Evolutionary conservation across 2,113 vertebrate species (phyloP), one percentile per base, ranked within the genome.

Genomic region (Datnioides undecimradiatus): DNA sequence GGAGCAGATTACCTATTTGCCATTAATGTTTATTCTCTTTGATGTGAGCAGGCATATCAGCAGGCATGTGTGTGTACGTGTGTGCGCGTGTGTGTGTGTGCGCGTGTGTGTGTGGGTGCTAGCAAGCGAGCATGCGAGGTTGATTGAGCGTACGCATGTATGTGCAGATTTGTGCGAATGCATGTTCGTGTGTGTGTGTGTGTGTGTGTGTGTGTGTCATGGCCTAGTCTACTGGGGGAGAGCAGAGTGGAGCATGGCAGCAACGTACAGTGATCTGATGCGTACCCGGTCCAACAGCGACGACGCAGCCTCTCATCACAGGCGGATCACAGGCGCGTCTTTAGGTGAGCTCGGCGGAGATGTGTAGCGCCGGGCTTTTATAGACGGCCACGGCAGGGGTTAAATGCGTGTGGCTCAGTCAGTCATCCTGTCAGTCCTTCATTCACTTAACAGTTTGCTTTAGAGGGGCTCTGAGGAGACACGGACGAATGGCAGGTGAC

Each of bases 11-110:
- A 93, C 90, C 89, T 90, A 92, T 92, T 93, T 91, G 91, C 91
- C 94, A 92, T 93, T 93, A 92, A 93, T 92, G 91, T 92, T 92
- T 92, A 93, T 93, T 91, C 91, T 91, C 89, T 92, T 91, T 90
- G 87, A 93, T 93, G 86, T 91, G 84, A 91, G 81, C 89, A 89
- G 89, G 91, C 87, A 87, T 82, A 90, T 86, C 85, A 73, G 68
- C 73, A 60, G 23, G 31, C 52, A 29, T 58, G 63, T 66, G 68
- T 54, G 54, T 72, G 63, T 51, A 74, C 54, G 68, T 74, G 66
- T 23, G 41, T n/a, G 43, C 25, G 65, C 21, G 63, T 64, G 62
- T n/a, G 41, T 34, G 65, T 29, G 45, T 27, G 27, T 41, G 58
- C 25, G 40, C 59, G 13, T 79, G 76, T 14, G 21, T 70, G 79